Evolutionary conservation across 2,888 invertebrate genomes (phyloP), one percentile per base, ranked within the genome.

Genomic region (Nomada hirtipes): DNA sequence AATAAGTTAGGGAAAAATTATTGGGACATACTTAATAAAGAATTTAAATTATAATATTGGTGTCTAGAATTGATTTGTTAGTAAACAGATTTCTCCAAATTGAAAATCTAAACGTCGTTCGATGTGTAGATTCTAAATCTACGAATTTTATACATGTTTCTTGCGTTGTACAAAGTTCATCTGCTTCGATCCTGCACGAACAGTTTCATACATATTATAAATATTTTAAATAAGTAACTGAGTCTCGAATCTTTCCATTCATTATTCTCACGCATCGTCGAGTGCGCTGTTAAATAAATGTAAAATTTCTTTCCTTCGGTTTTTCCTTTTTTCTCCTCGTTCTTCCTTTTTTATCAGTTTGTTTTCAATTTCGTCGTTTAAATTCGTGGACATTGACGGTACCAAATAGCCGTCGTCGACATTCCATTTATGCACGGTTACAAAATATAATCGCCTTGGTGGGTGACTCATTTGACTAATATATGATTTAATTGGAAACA

Each of bases 191-290:
- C 50, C 60, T 52, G 15, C 15, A 3, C 47, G 47, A 67, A 60
- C 61, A 18, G 60, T 50, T 60, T 26, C 7, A 36, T 36, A 29
- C 52, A 60, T 20, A 36, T 23, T 63, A 61, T 70, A 84, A 83
- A 79, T 76, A 80, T 7, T 83, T 68, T 81, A 83, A 78, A 80
- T 72, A 80, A 83, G 76, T 67, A 71, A 68, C 69, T 77, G 73
- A 80, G 57, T 80, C 72, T 75, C 70, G 75, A 68, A 73, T 73
- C 64, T 57, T 70, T 59, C 61, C 70, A 70, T 57, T 63, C 70
- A 53, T 57, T 50, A 26, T n/a, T 18, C 55, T 76, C 72, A 70
- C 44, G 63, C 50, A 80, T 80, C 65, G 59, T 79, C 29, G 59
- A 36, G 47, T 60, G 20, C 53, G 36, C 4, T 47, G 50, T 59